Evolutionary conservation across 2,888 invertebrate species (phyloP).

Genomic region (Drosophila kuntzei): DNA sequence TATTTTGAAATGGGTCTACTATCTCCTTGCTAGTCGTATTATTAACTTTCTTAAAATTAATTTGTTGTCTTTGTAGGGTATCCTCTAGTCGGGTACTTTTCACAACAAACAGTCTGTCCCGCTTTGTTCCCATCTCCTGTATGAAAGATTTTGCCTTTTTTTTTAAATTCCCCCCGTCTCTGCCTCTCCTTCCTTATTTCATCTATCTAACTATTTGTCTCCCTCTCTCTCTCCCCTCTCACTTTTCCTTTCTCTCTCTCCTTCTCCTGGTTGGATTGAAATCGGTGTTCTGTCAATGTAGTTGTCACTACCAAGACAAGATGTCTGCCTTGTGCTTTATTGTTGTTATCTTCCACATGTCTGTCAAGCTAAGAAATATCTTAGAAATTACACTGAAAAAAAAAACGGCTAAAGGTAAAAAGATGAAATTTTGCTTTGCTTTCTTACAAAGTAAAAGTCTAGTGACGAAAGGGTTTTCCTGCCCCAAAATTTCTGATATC

Average conservation of each 20-base stretch:
- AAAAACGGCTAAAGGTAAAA: too few species aligned
- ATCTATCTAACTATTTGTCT: neutral
- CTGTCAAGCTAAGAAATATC: constrained; percentile 25
- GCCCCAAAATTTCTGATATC: too few species aligned
- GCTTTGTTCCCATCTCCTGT: constrained; percentile 11
- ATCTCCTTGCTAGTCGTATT: neutral
- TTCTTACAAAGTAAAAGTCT: too few species aligned
- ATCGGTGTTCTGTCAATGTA: constrained; percentile 58
- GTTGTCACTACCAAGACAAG: constrained; percentile 44
- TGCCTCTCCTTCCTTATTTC: neutral
- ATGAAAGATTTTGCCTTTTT: constrained; percentile 31
- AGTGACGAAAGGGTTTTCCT: too few species aligned
- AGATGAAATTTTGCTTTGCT: too few species aligned
- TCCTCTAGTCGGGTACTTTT: neutral
- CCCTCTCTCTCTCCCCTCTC: neutral
- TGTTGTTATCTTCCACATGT: constrained; percentile 32
- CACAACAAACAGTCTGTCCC: neutral
- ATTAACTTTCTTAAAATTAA: neutral
- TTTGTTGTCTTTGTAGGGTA: constrained; percentile 3
- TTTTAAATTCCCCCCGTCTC: neutral
- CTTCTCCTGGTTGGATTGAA: constrained; percentile 34
- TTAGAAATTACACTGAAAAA: too few species aligned
- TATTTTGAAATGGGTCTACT: neutral
- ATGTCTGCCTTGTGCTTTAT: constrained; percentile 30
- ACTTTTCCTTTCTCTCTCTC: neutral